Percentiles rank a stretch among this genome's conserved stretches.
phyloP scores from a whole-genome alignment of 2,888 invertebrate genomes.

The Meloe dianella region DNA sequence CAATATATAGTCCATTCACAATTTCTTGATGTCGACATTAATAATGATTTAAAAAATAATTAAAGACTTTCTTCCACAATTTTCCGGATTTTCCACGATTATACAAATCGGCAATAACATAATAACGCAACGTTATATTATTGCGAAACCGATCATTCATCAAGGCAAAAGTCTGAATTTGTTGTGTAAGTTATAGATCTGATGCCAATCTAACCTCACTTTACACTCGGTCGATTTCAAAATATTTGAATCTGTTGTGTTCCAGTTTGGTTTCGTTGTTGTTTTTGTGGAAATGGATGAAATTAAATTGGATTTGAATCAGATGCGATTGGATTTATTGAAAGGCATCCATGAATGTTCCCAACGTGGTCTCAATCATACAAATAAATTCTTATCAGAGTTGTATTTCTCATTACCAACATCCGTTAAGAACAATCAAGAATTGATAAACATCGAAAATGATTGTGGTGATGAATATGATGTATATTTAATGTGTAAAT shows the following conservation, averaged over 20 bases:
- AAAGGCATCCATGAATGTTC: conserved; percentile 75
- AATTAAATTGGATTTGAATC: conserved; percentile 62
- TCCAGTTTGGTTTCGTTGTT: neutral
- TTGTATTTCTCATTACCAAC: conserved; percentile 75
- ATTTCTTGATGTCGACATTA: neutral
- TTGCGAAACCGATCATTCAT: neutral
- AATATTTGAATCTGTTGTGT: neutral
- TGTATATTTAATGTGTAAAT: conserved; percentile 79
- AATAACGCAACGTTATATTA: neutral
- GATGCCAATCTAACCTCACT: neutral
- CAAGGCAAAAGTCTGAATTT: neutral
- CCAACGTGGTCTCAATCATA: conserved; percentile 79
- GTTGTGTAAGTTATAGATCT: neutral
- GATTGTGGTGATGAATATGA: conserved; percentile 71
- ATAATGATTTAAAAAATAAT: neutral
- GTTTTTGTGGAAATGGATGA: conserved; percentile 33
- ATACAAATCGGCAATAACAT: neutral
- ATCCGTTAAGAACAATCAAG: conserved; percentile 55
- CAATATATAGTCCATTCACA: neutral
- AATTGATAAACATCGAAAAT: conserved; percentile 60
- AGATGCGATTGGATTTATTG: conserved; percentile 70
- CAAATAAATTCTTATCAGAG: conserved; percentile 89
- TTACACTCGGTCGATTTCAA: neutral
- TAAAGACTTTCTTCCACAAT: neutral
- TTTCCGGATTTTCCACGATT: neutral